Conservation (phyloP, 2,113 vertebrate species). For the Chaetura pelagica region DNA sequence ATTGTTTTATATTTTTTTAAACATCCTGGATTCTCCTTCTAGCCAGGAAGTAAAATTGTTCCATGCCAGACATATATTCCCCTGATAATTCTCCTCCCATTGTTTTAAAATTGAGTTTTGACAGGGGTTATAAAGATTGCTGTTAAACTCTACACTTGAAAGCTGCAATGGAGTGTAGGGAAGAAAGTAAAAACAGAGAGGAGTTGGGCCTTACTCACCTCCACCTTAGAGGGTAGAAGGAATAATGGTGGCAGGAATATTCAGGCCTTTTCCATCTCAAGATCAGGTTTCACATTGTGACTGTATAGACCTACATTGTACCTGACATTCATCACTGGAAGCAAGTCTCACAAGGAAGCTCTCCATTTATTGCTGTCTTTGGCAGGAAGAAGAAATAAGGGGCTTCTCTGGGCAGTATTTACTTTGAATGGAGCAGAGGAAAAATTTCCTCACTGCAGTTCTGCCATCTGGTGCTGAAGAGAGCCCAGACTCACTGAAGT, state of each 20-base stretch:
- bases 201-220: not conserved
- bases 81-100: not conserved
- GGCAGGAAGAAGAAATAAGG: not conserved
- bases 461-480: not conserved
- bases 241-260: not conserved
- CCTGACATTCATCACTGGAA: not conserved
- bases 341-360: not conserved
- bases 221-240: not conserved
- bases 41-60: slow-evolving; percentile 6
- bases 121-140: slow-evolving; percentile 8
- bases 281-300: rapidly evolving
- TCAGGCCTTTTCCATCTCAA: not conserved
- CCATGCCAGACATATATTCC: not conserved
- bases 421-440: not conserved
- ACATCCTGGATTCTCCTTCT: not conserved
- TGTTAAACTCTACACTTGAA: not conserved
- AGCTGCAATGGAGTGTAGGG: not conserved
- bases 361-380: not conserved
- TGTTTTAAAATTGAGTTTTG: slow-evolving; percentile 41
- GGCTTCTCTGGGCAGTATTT: not conserved
- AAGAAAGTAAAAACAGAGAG: not conserved
- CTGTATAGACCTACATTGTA: not conserved
- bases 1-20: slow-evolving; percentile 51
- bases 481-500: not conserved
- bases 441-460: not conserved